Conservation (phyloP, 23 tunicate species). For the Styela plicata region DNA sequence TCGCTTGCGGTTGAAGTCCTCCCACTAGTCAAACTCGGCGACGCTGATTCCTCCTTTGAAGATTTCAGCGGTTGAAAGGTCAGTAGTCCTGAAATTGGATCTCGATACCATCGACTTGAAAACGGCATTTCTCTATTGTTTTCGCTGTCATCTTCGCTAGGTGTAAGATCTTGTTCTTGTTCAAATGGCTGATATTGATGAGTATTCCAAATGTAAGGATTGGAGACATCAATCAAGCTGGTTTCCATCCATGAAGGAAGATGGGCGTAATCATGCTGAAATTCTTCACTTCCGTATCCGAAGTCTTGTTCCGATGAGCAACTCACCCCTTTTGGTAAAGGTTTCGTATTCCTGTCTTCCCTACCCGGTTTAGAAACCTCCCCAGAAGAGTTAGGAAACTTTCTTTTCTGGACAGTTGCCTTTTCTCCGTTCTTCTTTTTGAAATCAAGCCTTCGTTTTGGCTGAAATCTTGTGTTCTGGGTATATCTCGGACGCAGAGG, state of each 20-base stretch:
- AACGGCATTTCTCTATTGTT: constrained; percentile 5
- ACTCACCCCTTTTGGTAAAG: neutral
- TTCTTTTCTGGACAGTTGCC: neutral
- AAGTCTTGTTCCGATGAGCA: neutral
- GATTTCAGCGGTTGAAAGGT: constrained; percentile 81
- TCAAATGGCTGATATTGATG: neutral
- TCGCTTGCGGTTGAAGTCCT: neutral
- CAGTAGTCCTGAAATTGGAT: constrained; percentile 69
- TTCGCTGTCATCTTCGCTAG: neutral
- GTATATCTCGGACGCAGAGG: neutral
- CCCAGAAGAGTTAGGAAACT: neutral
- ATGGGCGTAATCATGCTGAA: constrained; percentile 14
- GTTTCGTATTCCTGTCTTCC: no score
- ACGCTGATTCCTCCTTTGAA: constrained; percentile 26
- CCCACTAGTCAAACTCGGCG: neutral
- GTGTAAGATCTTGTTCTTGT: neutral
- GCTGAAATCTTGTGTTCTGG: neutral
- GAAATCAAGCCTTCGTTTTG: neutral
- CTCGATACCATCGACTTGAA: constrained; percentile 84
- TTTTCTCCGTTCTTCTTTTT: neutral
- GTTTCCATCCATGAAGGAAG: constrained; percentile 35
- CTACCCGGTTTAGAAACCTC: neutral
- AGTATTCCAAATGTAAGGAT: neutral
- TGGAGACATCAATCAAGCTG: constrained; percentile 6
- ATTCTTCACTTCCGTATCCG: neutral